These are phyloP conservation scores for Tipula unca DNA, from an alignment of 2,888 invertebrate species.

Conservation along the genomic window DNA sequence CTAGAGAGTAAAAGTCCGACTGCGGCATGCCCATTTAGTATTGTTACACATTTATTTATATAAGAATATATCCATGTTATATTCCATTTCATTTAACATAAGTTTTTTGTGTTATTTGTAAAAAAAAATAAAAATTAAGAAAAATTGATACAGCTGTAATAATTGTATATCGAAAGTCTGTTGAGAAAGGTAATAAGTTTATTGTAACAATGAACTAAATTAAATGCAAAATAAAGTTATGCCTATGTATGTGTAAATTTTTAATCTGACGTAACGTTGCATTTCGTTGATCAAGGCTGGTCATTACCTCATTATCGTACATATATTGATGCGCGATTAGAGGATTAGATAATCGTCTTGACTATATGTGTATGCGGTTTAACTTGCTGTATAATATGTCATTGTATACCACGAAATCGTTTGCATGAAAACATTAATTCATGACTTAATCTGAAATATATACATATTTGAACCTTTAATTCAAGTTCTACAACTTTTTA, in stretches of 20 bases:
- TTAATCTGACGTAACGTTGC: no score
- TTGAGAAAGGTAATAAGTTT: slow-evolving; percentile 1
- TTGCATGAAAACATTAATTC: no score
- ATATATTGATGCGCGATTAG: no score
- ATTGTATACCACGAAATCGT: no score
- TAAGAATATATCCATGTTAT: not conserved
- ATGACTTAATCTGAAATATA: no score
- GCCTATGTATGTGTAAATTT: not conserved
- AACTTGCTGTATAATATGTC: no score
- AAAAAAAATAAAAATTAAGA: not conserved
- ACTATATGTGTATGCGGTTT: no score
- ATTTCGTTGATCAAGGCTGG: no score
- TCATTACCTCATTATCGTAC: no score
- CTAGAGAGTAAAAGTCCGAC: not conserved
- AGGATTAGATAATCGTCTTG: no score
- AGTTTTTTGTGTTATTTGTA: not conserved
- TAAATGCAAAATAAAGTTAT: not conserved
- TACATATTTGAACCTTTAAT: not conserved
- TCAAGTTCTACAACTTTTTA: not conserved
- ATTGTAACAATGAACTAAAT: not conserved
- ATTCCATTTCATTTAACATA: not conserved
- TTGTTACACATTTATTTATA: not conserved
- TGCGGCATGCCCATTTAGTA: not conserved
- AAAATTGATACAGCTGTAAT: not conserved
- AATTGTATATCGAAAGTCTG: not conserved